phyloP scores from a whole-genome alignment of 1,140 invertebrate species.

The Caerostris extrusa region DNA sequence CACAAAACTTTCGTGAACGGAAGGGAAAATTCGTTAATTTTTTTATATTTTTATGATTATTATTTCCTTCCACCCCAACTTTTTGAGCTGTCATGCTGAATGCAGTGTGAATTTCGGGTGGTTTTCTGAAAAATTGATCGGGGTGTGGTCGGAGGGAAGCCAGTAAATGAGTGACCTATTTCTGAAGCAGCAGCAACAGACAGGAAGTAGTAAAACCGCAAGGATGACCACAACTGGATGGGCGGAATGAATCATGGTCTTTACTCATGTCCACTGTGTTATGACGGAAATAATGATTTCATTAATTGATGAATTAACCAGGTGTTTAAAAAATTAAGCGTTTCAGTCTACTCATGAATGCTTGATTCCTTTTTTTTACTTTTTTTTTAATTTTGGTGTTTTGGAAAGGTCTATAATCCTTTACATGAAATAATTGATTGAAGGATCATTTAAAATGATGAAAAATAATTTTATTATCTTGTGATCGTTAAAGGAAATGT shows the following conservation, averaged over 20 bases:
- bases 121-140: conserved; percentile 59
- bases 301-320: conserved; percentile 20
- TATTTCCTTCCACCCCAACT: neutral
- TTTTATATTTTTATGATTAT: too few relatives aligned
- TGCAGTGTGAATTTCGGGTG: conserved; percentile 26
- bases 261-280: neutral
- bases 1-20: too few relatives aligned
- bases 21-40: too few relatives aligned
- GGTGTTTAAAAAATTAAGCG: conserved; percentile 43
- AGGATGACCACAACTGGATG: conserved; percentile 35
- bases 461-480: neutral
- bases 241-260: conserved; percentile 9
- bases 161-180: conserved; percentile 66
- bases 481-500: neutral
- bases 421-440: neutral
- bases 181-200: conserved; percentile 57
- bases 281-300: conserved; percentile 10
- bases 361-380: neutral
- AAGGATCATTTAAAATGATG: neutral
- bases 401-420: neutral
- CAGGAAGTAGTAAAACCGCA: conserved; percentile 58
- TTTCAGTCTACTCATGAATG: neutral
- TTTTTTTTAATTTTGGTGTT: neutral
- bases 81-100: conserved; percentile 6
- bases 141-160: conserved; percentile 59